phyloP scores from a whole-genome alignment of 2,888 invertebrate species.

The Mythimna loreyi region DNA sequence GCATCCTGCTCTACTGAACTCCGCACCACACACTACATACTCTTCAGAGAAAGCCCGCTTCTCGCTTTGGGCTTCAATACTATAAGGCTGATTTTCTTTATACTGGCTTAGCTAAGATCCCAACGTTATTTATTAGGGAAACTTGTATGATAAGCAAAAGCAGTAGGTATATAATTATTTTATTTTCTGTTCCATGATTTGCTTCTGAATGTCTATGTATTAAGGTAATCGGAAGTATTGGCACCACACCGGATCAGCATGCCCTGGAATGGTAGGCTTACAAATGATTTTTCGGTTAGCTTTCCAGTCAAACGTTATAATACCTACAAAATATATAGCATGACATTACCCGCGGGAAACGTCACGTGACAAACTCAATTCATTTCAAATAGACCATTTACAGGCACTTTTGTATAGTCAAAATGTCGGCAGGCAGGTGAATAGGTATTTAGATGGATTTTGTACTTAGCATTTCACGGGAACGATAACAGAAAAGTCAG shows the following conservation, averaged over 20 bases:
- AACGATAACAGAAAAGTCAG: no score
- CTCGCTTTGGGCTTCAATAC: conserved; percentile 34
- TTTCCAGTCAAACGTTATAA: no score
- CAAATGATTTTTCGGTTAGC: no score
- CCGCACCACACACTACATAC: background rate
- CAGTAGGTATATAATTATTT: conserved; percentile 1
- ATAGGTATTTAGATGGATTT: no score
- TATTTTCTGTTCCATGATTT: background rate
- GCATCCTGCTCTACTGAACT: conserved; percentile 95
- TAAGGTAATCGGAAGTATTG: background rate
- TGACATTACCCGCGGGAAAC: no score
- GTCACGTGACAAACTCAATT: no score
- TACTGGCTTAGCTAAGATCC: conserved; percentile 37
- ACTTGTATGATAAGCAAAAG: conserved; percentile 27
- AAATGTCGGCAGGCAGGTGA: no score
- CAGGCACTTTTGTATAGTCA: no score
- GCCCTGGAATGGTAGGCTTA: no score
- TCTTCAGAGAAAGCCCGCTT: conserved; percentile 28
- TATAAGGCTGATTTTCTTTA: conserved; percentile 63
- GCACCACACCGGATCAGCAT: background rate
- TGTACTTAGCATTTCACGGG: no score
- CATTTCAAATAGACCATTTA: no score
- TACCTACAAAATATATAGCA: no score
- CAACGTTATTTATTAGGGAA: background rate
- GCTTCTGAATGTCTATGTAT: conserved; percentile 4